These are phyloP conservation scores for Polyergus mexicanus DNA, from an alignment of 1,140 invertebrate species.

Conservation along the genomic window DNA sequence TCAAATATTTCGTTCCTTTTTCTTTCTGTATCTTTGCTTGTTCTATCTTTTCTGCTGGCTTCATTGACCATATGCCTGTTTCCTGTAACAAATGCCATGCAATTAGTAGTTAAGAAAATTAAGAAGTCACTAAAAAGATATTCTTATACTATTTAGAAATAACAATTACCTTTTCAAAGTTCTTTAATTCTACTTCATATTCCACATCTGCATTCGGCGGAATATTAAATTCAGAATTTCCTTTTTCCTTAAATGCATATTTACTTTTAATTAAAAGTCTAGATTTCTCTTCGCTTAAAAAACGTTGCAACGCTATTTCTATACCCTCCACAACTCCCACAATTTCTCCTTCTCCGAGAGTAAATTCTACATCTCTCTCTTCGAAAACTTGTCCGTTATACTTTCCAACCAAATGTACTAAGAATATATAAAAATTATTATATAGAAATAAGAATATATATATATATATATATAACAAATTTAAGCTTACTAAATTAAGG, in stretches of 20 bases:
- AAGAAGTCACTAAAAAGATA: constrained; percentile 16
- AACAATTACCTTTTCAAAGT: constrained; percentile 92
- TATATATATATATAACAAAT: not conserved
- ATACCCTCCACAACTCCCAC: constrained; percentile 93
- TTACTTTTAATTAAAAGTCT: constrained; percentile 91
- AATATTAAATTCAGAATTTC: constrained; percentile 91
- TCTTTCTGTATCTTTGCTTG: constrained; percentile 94
- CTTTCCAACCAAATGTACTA: constrained; percentile 93
- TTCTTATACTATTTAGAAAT: constrained; percentile 25
- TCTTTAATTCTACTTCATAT: constrained; percentile 93
- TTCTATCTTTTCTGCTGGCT: constrained; percentile 92
- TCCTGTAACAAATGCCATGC: constrained; percentile 82
- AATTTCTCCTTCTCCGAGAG: constrained; percentile 94
- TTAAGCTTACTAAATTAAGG: not conserved
- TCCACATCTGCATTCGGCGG: constrained; percentile 93
- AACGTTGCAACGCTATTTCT: constrained; percentile 94
- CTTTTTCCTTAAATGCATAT: constrained; percentile 93
- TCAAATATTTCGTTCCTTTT: constrained; percentile 97
- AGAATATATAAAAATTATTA: constrained; percentile 49
- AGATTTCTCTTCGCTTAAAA: constrained; percentile 94
- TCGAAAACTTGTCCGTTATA: constrained; percentile 90
- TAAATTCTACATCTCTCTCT: constrained; percentile 93
- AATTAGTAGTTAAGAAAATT: constrained; percentile 20
- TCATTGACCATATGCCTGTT: constrained; percentile 94
- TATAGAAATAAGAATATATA: constrained; percentile 7